Evolutionary conservation across 2,113 vertebrate species (phyloP).

Genomic region (Myxocyprinus asiaticus): DNA sequence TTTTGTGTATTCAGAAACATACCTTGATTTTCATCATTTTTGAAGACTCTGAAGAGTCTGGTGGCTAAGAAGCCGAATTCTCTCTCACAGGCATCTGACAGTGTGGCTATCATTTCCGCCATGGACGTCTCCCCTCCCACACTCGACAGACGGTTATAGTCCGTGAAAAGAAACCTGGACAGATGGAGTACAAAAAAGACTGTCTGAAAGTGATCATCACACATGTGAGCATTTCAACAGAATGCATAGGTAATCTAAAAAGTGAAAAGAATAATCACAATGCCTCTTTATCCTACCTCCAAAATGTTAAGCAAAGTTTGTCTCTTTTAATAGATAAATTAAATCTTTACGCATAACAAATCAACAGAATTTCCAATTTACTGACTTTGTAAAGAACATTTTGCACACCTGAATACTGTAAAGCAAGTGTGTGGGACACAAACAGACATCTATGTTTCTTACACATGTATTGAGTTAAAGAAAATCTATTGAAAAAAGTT

Average conservation of each 20-base stretch:
- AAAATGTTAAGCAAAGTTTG: neutral
- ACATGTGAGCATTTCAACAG: constrained; percentile 21
- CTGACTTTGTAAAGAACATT: no score
- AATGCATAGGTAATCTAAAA: constrained; percentile 26
- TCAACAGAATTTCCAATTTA: no score
- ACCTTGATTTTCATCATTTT: constrained; percentile 95
- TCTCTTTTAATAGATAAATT: neutral
- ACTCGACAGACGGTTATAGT: constrained; percentile 96
- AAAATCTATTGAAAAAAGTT: no score
- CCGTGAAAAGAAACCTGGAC: constrained; percentile 93
- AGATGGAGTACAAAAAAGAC: constrained; percentile 43
- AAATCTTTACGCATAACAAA: no score
- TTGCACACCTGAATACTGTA: no score
- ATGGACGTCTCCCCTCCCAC: constrained; percentile 96
- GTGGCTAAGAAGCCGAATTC: constrained; percentile 98
- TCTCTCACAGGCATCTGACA: constrained; percentile 95
- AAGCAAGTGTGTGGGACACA: no score
- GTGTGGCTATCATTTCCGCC: constrained; percentile 98
- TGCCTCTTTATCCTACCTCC: neutral
- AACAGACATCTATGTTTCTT: no score
- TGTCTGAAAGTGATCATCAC: neutral
- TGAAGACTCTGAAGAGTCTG: constrained; percentile 95
- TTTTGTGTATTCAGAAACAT: constrained; percentile 5
- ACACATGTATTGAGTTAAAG: no score
- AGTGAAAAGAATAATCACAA: neutral